These are phyloP conservation scores for Acleris sparsana DNA, from an alignment of 2,888 invertebrate species.

Conservation along the genomic window DNA sequence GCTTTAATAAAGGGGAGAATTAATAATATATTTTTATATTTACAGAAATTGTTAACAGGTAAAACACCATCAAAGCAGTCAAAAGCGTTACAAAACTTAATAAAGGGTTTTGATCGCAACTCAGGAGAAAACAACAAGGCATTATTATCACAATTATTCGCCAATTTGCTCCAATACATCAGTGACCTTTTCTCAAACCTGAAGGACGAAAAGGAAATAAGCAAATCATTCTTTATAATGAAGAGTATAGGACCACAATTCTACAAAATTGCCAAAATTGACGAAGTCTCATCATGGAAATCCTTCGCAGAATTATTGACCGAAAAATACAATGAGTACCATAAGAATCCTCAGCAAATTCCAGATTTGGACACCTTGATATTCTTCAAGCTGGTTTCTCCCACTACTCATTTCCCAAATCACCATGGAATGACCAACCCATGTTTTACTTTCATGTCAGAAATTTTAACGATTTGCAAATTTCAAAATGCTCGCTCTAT, in stretches of 20 bases:
- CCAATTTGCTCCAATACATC: conserved; percentile 89
- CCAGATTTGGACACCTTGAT: too few species aligned
- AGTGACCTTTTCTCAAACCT: conserved; percentile 85
- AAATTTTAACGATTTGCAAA: conserved; percentile 87
- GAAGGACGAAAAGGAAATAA: conserved; percentile 64
- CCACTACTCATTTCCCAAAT: conserved; percentile 95
- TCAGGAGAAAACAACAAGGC: conserved; percentile 90
- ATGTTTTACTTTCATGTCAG: conserved; percentile 91
- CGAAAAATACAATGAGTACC: conserved; percentile 88
- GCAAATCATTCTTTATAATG: conserved; percentile 84
- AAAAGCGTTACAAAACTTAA: conserved; percentile 89
- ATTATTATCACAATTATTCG: conserved; percentile 88
- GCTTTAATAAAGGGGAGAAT: too few species aligned
- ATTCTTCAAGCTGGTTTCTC: conserved; percentile 92
- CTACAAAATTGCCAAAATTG: conserved; percentile 88
- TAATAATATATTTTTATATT: conserved; percentile 29
- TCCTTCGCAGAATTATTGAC: conserved; percentile 87
- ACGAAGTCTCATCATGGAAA: conserved; percentile 86
- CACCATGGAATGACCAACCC: conserved; percentile 90
- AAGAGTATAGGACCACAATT: conserved; percentile 83
- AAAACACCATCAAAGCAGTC: conserved; percentile 86
- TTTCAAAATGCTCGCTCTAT: conserved; percentile 87
- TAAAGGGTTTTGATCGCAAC: conserved; percentile 94
- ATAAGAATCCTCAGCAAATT: conserved; percentile 82
- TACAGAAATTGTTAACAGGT: conserved; percentile 83